Conservation (phyloP, 1,140 invertebrate genomes). For the Drosophila takahashii region DNA sequence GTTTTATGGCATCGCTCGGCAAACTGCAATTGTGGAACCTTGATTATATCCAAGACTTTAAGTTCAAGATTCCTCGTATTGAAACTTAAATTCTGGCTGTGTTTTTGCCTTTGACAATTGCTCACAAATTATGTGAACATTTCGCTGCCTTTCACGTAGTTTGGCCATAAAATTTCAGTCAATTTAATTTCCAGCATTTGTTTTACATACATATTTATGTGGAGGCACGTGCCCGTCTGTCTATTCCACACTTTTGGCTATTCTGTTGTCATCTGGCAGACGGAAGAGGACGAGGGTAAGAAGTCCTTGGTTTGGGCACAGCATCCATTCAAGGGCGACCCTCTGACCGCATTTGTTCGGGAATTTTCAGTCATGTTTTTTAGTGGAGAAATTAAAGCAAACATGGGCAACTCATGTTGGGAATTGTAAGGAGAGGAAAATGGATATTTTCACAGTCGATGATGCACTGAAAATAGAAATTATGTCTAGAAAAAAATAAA, state of each 20-base stretch:
- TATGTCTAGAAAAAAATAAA: not conserved
- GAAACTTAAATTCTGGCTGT: not conserved
- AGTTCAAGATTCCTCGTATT: not conserved
- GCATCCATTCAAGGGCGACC: constrained; percentile 16
- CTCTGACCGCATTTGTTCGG: constrained; percentile 32
- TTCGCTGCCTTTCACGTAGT: constrained; percentile 57
- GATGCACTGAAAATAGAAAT: constrained; percentile 13
- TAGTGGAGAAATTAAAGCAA: constrained; percentile 43
- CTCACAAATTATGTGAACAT: constrained; percentile 52
- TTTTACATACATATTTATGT: constrained; percentile 57
- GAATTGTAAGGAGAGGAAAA: constrained; percentile 4
- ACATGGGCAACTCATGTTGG: constrained; percentile 30
- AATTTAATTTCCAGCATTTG: constrained; percentile 56
- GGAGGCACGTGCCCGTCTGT: constrained; percentile 49
- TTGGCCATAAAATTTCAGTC: constrained; percentile 58
- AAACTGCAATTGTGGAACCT: not conserved
- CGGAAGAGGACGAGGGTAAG: constrained; percentile 21
- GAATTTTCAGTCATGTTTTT: constrained; percentile 46
- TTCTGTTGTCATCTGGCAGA: constrained; percentile 18
- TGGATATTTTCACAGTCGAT: constrained; percentile 17
- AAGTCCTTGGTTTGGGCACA: constrained; percentile 1
- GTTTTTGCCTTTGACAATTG: constrained; percentile 41
- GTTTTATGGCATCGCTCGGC: constrained; percentile 23
- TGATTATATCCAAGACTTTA: not conserved
- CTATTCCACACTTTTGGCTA: constrained; percentile 29